These are phyloP conservation scores for Tiliacea citrago DNA, from an alignment of 2,888 invertebrate genomes.

Conservation along the genomic window DNA sequence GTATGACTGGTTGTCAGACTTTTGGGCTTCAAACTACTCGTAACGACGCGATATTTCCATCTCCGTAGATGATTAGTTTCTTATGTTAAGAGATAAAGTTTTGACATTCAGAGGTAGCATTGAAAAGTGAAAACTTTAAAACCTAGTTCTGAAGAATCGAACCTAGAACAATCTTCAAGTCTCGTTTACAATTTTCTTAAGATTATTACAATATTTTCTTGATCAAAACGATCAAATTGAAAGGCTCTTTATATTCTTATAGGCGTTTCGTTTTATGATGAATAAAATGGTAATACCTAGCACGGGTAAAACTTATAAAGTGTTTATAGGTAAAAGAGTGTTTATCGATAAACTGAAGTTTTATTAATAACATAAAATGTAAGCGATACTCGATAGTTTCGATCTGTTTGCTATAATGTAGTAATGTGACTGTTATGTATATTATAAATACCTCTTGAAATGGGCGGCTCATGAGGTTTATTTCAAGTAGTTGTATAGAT, in stretches of 20 bases:
- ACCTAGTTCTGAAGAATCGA: neutral
- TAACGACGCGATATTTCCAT: too few species aligned
- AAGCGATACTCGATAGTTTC: neutral
- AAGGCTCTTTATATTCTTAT: constrained; percentile 23
- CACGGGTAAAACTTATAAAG: constrained; percentile 30
- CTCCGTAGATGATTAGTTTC: too few species aligned
- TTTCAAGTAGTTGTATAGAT: neutral
- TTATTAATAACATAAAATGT: constrained; percentile 31
- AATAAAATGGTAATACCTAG: constrained; percentile 25
- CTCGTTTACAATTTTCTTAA: neutral
- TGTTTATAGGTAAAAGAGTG: constrained; percentile 21
- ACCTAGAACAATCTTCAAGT: neutral
- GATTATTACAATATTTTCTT: constrained; percentile 24
- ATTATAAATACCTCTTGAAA: neutral
- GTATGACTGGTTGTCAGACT: too few species aligned
- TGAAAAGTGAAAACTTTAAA: neutral
- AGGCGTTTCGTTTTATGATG: constrained; percentile 34
- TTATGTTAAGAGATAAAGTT: too few species aligned
- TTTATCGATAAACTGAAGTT: constrained; percentile 22
- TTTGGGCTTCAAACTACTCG: too few species aligned
- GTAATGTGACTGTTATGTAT: too few species aligned
- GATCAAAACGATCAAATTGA: constrained; percentile 25
- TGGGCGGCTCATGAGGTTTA: neutral
- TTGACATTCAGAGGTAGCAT: too few species aligned
- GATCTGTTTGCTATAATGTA: neutral